Evolutionary conservation across 2,888 invertebrate genomes (phyloP).

Genomic region (Dugesia japonica): DNA sequence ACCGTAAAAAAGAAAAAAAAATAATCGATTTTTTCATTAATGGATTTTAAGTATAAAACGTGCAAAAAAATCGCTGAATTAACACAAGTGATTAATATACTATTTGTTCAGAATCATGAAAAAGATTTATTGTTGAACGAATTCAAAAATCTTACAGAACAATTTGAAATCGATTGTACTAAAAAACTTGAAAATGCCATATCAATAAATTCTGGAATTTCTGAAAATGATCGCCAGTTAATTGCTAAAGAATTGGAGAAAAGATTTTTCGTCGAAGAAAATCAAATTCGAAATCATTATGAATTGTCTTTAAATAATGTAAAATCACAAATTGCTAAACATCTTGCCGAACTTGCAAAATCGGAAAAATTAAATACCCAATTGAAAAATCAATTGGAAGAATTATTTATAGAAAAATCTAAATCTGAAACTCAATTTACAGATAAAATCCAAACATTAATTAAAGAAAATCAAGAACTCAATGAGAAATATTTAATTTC

Average conservation of each 20-base stretch:
- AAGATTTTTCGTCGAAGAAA: not conserved
- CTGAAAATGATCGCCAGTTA: not conserved
- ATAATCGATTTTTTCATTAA: not conserved
- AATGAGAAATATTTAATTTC: not conserved
- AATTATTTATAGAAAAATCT: not conserved
- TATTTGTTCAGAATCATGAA: not conserved
- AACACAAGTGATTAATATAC: not conserved
- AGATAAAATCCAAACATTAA: not conserved
- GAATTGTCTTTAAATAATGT: not conserved
- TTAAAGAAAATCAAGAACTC: not conserved
- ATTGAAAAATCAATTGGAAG: not conserved
- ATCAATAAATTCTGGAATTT: not conserved
- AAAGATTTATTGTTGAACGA: not conserved
- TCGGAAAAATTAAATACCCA: not conserved
- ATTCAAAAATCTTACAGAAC: not conserved
- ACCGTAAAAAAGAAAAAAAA: too few species aligned
- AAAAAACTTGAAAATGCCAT: not conserved
- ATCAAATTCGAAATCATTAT: not conserved
- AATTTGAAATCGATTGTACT: not conserved
- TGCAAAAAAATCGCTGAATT: constrained; percentile 13
- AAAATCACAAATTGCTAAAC: not conserved
- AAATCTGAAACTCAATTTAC: not conserved
- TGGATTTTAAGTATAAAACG: not conserved
- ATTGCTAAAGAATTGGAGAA: not conserved
- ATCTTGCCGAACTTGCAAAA: not conserved